A percentile compares a stretch with the other conserved stretches of the same genome.
These are phyloP conservation scores for Mirza zaza DNA, from an alignment of 2,113 vertebrate genomes.

Conservation along the genomic window DNA sequence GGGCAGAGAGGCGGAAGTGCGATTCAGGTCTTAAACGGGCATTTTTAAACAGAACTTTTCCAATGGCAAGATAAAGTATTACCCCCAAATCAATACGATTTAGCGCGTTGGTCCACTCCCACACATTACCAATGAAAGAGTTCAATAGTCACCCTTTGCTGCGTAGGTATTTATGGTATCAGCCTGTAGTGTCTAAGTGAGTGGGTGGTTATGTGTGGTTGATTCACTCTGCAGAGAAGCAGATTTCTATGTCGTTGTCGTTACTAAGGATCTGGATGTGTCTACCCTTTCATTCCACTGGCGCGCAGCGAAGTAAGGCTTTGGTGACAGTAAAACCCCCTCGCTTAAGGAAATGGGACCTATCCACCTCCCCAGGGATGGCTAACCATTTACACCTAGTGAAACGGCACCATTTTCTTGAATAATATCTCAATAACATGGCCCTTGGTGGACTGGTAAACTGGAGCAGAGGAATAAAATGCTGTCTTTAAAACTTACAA, in stretches of 20 bases:
- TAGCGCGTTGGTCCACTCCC: constrained; percentile 39
- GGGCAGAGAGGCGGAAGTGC: background rate
- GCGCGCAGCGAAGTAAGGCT: background rate
- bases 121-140: constrained; percentile 27
- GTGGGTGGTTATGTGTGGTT: constrained; percentile 51
- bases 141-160: constrained; percentile 43
- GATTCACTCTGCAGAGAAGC: constrained; percentile 57
- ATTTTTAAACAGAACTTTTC: constrained; percentile 28
- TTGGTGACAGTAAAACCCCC: background rate
- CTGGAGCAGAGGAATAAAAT: background rate
- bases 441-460: background rate
- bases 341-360: background rate
- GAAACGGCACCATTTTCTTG: constrained; percentile 12
- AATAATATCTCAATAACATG: background rate
- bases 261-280: background rate
- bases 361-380: rapidly evolving
- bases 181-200: constrained; percentile 59
- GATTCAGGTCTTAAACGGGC: constrained; percentile 25
- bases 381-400: background rate
- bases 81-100: background rate
- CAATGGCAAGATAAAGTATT: constrained; percentile 46
- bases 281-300: background rate
- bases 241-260: background rate
- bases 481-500: background rate
- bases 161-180: constrained; percentile 38